Conservation (phyloP, 2,888 invertebrate species). For the Tachina grossa region DNA sequence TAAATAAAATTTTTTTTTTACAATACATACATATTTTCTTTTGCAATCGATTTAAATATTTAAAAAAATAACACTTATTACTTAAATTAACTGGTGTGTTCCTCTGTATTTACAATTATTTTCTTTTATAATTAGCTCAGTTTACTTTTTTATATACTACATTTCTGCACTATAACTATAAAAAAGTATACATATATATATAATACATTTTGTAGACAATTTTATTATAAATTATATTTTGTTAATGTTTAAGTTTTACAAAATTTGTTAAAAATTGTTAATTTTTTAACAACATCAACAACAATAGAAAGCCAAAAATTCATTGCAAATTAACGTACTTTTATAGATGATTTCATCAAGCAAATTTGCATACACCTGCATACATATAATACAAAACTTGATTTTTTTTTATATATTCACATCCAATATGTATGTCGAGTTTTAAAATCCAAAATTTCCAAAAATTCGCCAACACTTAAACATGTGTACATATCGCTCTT, state of each 20-base stretch:
- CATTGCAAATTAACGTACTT: not conserved
- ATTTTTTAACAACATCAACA: constrained; percentile 33
- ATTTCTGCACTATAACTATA: constrained; percentile 28
- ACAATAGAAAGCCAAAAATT: constrained; percentile 47
- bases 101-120: constrained; percentile 42
- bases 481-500: no score
- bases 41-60: constrained; percentile 42
- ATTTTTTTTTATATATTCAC: no score
- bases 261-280: constrained; percentile 59
- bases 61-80: constrained; percentile 45
- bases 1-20: constrained; percentile 9
- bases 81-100: constrained; percentile 58
- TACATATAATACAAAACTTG: no score
- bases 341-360: no score
- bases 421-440: no score
- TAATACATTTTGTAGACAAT: constrained; percentile 49
- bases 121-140: constrained; percentile 26
- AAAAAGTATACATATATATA: constrained; percentile 18
- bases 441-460: no score
- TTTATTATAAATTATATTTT: constrained; percentile 46
- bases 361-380: no score
- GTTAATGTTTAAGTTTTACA: constrained; percentile 65
- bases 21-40: not conserved
- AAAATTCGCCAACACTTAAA: no score
- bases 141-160: constrained; percentile 4